Percentiles rank a stretch among this genome's conserved stretches.
Conservation (phyloP, 2,113 vertebrate species). For the Xyrauchen texanus region DNA sequence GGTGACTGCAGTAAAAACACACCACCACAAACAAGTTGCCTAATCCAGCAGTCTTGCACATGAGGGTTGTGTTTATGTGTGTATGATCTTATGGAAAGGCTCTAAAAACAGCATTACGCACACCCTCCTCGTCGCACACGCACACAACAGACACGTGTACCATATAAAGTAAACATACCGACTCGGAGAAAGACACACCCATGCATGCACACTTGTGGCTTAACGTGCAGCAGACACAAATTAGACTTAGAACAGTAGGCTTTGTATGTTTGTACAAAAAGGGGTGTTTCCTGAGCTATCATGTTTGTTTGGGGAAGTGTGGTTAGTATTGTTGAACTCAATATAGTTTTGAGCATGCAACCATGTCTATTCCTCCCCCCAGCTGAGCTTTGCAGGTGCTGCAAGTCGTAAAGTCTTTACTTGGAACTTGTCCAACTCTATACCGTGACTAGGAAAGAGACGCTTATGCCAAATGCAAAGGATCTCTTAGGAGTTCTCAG, state of each 20-base stretch:
- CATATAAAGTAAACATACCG: conserved; percentile 27
- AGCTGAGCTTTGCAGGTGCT: conserved; percentile 65
- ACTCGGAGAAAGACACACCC: conserved; percentile 18
- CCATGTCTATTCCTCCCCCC: conserved; percentile 62
- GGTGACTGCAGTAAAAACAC: background rate
- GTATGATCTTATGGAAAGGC: background rate
- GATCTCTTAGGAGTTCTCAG: conserved; percentile 12
- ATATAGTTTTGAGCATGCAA: conserved; percentile 57
- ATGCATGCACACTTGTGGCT: conserved; percentile 26
- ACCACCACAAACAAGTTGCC: background rate
- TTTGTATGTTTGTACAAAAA: conserved; percentile 18
- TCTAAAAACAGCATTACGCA: conserved; percentile 3
- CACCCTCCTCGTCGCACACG: background rate
- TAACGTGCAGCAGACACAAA: background rate
- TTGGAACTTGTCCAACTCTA: conserved; percentile 39
- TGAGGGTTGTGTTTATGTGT: background rate
- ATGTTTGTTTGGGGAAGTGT: conserved; percentile 49
- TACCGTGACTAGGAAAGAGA: conserved; percentile 43
- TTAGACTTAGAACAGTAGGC: conserved; percentile 1
- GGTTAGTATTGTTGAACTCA: conserved; percentile 55
- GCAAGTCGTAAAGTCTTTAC: conserved; percentile 57
- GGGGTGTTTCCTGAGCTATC: conserved; percentile 47
- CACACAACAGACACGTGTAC: conserved; percentile 16
- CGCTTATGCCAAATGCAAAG: conserved; percentile 22
- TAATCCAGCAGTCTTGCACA: conserved; percentile 16